These are phyloP conservation scores for Nyctibius grandis DNA, from an alignment of 2,797 vertebrate genomes.

Conservation along the genomic window DNA sequence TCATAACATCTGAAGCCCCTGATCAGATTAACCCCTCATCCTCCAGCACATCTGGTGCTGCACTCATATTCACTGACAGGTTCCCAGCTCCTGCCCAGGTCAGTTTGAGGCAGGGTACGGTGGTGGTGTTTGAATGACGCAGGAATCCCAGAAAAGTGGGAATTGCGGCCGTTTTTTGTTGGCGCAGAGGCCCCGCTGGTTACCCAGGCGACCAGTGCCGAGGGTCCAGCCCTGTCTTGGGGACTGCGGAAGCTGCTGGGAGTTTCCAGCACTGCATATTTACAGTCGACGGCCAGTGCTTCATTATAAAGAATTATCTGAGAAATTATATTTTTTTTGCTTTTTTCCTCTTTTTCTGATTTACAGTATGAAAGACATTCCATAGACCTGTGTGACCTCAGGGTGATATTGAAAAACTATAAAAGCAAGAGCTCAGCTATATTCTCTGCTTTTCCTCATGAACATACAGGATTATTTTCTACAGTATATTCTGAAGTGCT, in stretches of 20 bases:
- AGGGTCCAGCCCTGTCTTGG: neutral
- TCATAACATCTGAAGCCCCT: neutral
- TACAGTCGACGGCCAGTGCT: neutral
- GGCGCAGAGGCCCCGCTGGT: neutral
- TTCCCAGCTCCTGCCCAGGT: neutral
- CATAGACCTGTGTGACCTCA: neutral
- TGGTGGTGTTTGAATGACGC: neutral
- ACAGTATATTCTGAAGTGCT: neutral
- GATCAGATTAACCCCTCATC: neutral
- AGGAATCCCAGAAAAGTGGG: neutral
- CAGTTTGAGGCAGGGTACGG: neutral
- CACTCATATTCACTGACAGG: neutral
- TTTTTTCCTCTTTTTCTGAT: slow-evolving; percentile 24
- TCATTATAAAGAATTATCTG: neutral
- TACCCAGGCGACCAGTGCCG: neutral
- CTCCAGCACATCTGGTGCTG: neutral
- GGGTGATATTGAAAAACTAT: slow-evolving; percentile 9
- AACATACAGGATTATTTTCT: neutral
- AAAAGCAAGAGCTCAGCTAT: slow-evolving; percentile 24
- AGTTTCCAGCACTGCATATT: slow-evolving; percentile 5
- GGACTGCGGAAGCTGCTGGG: neutral
- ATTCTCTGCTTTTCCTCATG: neutral
- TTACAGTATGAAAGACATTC: slow-evolving; percentile 36
- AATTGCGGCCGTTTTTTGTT: neutral
- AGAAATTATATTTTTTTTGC: neutral